phyloP scores from a whole-genome alignment of 2,797 vertebrate genomes.

The Pipistrellus pygmaeus region DNA sequence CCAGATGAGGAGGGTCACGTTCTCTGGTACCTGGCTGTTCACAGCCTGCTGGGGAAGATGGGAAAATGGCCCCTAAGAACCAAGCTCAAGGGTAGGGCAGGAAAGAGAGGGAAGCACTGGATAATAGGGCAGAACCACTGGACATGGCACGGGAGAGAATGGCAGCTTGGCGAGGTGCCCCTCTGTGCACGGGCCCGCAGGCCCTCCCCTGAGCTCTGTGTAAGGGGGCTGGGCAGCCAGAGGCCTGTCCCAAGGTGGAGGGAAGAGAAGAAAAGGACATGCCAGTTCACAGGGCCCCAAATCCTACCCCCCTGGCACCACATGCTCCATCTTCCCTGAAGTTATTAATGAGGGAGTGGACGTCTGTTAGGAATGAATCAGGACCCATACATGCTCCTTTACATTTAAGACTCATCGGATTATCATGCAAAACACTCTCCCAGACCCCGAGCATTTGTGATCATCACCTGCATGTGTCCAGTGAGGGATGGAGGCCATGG shows the following conservation, averaged over 20 bases:
- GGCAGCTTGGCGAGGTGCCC: background rate
- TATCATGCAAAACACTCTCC: background rate
- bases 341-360: background rate
- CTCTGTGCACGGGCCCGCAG: background rate
- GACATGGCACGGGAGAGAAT: background rate
- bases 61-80: background rate
- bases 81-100: background rate
- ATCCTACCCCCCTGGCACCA: background rate
- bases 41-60: background rate
- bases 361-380: background rate
- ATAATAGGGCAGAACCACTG: fast-evolving
- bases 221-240: background rate
- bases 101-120: background rate
- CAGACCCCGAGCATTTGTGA: background rate
- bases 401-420: background rate
- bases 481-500: background rate
- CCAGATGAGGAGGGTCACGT: background rate
- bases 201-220: background rate
- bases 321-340: background rate
- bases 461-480: background rate
- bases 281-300: background rate
- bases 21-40: background rate
- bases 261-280: background rate
- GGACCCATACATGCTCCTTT: background rate
- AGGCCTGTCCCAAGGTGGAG: background rate